A percentile compares a stretch with the other conserved stretches of the same genome.
Evolutionary conservation across 37 sponge, comb jelly and placozoan genomes (phyloP).

Genomic region (Tethya wilhelma): DNA sequence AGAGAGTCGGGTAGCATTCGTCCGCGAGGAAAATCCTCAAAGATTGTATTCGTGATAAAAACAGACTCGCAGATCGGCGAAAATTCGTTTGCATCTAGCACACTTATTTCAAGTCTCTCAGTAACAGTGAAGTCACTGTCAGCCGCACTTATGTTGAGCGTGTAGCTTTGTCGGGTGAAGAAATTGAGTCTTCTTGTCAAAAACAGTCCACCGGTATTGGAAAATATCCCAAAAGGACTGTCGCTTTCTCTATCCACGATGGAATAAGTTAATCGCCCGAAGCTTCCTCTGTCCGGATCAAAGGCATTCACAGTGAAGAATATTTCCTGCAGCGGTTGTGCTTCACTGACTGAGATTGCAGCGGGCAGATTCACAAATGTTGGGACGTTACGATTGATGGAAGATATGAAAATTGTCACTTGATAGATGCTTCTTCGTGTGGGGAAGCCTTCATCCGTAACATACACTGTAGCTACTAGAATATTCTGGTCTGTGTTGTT

Average conservation of each 20-base stretch:
- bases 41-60: not conserved
- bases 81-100: conserved; percentile 60
- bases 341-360: conserved; percentile 36
- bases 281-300: conserved; percentile 59
- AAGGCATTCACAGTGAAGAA: conserved; percentile 50
- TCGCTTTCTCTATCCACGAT: conserved; percentile 10
- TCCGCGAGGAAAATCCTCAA: conserved; percentile 1
- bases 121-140: conserved; percentile 27
- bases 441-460: conserved; percentile 41
- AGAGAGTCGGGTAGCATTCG: conserved; percentile 10
- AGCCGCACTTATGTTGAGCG: conserved; percentile 47
- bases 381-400: conserved; percentile 32
- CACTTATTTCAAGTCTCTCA: conserved; percentile 33
- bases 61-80: conserved; percentile 20
- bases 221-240: conserved; percentile 31
- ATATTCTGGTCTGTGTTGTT: conserved; percentile 11
- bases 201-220: conserved; percentile 55
- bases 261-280: conserved; percentile 34
- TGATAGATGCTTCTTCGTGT: conserved; percentile 1
- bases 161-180: conserved; percentile 13
- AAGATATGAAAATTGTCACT: conserved; percentile 26
- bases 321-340: not conserved
- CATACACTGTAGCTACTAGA: conserved; percentile 14
- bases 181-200: conserved; percentile 44
- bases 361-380: conserved; percentile 60